Evolutionary conservation across 2,888 invertebrate genomes (phyloP), one percentile per base, ranked within the genome.

Genomic region (Magallana nippona): DNA sequence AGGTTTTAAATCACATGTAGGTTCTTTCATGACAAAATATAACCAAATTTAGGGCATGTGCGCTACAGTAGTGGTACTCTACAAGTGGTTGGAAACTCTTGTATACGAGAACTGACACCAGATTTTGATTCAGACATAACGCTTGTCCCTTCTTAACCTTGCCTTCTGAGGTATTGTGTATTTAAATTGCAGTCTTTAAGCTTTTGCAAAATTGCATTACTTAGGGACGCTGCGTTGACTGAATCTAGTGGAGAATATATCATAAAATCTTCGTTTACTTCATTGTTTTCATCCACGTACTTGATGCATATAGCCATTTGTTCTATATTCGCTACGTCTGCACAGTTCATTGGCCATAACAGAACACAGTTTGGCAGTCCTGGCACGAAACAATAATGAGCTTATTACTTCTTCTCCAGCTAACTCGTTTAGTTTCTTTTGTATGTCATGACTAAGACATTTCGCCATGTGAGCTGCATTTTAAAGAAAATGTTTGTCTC

Each of bases 391-490:
- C 32, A 32, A 32, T 32, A 32, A 3, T 32, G 32, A 32, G 32
- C 32, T 32, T 2, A 32, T 2, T 5, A 32, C 32, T 32, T 32
- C 32, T 32, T 22, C 22, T 63, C 27, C 79, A 22, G 22, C 56
- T 79, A 79, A 22, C 57, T 32, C 60, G 55, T 63, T 81, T 0
- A 81, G 19, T 55, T 81, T 63, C 19, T 81, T 81, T 81, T 81
- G 81, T 2, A 81, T 81, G 22, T 63, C 81, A 10, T 63, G 81
- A n/a, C 81, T 81, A 5, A 63, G 10, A 55, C 55, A 81, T 55
- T 81, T 62, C 8, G 81, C 63, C 19, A 63, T 63, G 55, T 63
- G 63, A 19, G 81, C 62, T 19, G 81, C 81, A 44, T 62, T 55
- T 58, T 19, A 55, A 13, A 81, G 22, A 63, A 81, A 11, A 3